These are phyloP conservation scores for Andrena bucephala DNA, from an alignment of 2,888 invertebrate species.

Conservation along the genomic window DNA sequence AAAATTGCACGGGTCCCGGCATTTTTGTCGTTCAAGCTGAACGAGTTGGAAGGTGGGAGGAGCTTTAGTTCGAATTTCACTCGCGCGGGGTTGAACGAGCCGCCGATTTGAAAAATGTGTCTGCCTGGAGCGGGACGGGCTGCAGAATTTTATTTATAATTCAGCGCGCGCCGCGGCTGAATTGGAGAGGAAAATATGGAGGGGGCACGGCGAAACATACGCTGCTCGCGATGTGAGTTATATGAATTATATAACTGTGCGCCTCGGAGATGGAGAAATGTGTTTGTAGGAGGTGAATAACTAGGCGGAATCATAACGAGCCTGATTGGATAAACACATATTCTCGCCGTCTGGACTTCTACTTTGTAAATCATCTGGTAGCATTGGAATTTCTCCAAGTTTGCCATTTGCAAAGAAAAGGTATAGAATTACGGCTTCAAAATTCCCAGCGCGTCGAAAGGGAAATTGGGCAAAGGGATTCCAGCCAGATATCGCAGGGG, in stretches of 20 bases:
- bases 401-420: neutral
- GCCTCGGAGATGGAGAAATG: constrained; percentile 10
- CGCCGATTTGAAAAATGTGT: constrained; percentile 23
- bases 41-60: neutral
- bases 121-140: constrained; percentile 3
- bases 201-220: constrained; percentile 4
- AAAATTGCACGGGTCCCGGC: constrained; percentile 37
- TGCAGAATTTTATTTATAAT: constrained; percentile 45
- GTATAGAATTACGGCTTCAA: neutral
- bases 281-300: constrained; percentile 1
- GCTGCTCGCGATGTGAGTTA: neutral
- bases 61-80: constrained; percentile 33
- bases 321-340: no score
- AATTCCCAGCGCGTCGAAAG: neutral
- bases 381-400: no score
- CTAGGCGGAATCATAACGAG: no score
- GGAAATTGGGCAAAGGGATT: constrained; percentile 26
- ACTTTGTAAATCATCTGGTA: no score
- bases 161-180: constrained; percentile 17
- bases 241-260: constrained; percentile 9
- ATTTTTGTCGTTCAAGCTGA: constrained; percentile 31
- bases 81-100: constrained; percentile 17
- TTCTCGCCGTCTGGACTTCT: no score
- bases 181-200: constrained; percentile 23
- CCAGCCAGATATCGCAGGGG: constrained; percentile 20